Conservation (phyloP, 2,797 vertebrate species). For the Chromis chromis region DNA sequence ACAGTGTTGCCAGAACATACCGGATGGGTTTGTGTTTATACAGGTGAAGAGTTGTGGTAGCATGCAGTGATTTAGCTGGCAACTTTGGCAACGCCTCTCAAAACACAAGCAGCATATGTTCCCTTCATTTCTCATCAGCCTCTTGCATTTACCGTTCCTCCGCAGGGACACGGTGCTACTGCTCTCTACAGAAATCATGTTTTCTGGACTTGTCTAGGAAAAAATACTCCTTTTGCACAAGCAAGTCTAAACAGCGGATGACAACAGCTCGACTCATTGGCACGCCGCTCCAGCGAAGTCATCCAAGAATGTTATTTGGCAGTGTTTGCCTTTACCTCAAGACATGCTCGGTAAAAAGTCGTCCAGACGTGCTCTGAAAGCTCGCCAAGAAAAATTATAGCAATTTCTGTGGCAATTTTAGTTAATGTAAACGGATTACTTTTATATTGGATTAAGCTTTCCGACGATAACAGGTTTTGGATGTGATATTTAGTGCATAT, state of each 20-base stretch:
- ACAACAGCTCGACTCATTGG: slow-evolving; percentile 70
- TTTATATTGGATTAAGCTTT: slow-evolving; percentile 53
- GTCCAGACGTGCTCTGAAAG: slow-evolving; percentile 63
- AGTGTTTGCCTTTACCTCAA: slow-evolving; percentile 66
- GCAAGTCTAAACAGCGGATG: slow-evolving; percentile 76
- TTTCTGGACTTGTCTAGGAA: slow-evolving; percentile 53
- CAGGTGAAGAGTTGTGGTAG: slow-evolving; percentile 62
- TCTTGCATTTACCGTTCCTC: slow-evolving; percentile 32
- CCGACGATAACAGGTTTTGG: slow-evolving; percentile 43
- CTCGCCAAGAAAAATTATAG: slow-evolving; percentile 66
- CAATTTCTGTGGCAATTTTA: slow-evolving; percentile 64
- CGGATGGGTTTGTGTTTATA: slow-evolving; percentile 58
- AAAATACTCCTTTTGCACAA: slow-evolving; percentile 50
- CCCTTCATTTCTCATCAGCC: slow-evolving; percentile 56
- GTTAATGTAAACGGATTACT: slow-evolving; percentile 66
- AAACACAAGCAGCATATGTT: slow-evolving; percentile 41
- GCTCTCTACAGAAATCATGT: slow-evolving; percentile 48
- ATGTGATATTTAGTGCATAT: slow-evolving; percentile 33
- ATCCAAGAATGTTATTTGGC: slow-evolving; percentile 79
- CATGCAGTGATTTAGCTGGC: slow-evolving; percentile 23
- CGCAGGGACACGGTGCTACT: slow-evolving; percentile 26
- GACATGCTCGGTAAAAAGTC: slow-evolving; percentile 63
- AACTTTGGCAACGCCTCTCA: slow-evolving; percentile 38
- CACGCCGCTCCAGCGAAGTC: slow-evolving; percentile 53
- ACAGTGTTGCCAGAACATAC: slow-evolving; percentile 46